Base-by-base conservation (phyloP, 2,888 invertebrate genomes). In the Vannuccia rotundouncinata region DNA sequence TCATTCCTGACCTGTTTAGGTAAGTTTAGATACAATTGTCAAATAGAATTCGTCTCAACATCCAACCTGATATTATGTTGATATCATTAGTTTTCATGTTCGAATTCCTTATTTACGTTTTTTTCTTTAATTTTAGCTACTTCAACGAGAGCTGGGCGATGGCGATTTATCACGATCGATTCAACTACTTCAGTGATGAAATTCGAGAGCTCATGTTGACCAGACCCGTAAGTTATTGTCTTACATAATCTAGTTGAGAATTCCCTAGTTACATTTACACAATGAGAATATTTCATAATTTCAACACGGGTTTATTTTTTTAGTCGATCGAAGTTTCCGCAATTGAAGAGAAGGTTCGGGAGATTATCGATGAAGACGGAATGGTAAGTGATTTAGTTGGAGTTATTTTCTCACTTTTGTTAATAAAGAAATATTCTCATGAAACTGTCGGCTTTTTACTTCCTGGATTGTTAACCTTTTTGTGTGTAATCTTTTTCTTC, bases 1-100 rank as follows among this genome's bases (percentile, higher is more conserved):
- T 91, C 81, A 91, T 93, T 45, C 87, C 89, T 0, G 92, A 93
- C 85, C 89, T 88, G 73, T 87, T 85, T 84, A 83, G 82, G 87
- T 87, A 82, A 83, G 83, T 75, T 22, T 5, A 27, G 1, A 25
- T 78, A 10, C 25, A 27, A 2, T 78, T 31, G n/a, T n/a, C n/a
- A n/a, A n/a, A n/a, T n/a, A n/a, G n/a, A n/a, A n/a, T n/a, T n/a
- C 2, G 25, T n/a, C n/a, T n/a, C n/a, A n/a, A n/a, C n/a, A n/a
- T n/a, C n/a, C n/a, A n/a, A n/a, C n/a, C n/a, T n/a, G n/a, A n/a
- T n/a, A n/a, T n/a, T n/a, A n/a, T n/a, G n/a, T n/a, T n/a, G n/a
- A n/a, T n/a, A n/a, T n/a, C n/a, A n/a, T n/a, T n/a, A n/a, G n/a
- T n/a, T n/a, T n/a, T n/a, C n/a, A n/a, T n/a, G n/a, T n/a, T n/a